These are phyloP conservation scores for Magallana gigas DNA, from an alignment of 1,140 invertebrate species.

Conservation along the genomic window DNA sequence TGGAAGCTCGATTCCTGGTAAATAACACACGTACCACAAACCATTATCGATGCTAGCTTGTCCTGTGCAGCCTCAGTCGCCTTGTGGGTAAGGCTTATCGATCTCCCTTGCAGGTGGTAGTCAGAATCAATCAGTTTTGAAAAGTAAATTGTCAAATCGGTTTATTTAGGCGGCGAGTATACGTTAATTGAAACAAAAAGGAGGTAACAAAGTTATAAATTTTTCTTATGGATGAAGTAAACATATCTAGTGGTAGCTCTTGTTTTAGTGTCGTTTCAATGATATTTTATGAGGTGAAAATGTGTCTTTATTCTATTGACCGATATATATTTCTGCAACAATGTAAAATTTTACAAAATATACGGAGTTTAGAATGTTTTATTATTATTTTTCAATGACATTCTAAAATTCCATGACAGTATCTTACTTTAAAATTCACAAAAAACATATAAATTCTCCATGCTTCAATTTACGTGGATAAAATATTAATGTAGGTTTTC, in stretches of 20 bases:
- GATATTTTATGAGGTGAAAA: background rate
- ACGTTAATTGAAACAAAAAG: background rate
- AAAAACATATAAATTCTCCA: no score
- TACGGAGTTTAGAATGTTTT: no score
- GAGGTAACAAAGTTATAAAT: background rate
- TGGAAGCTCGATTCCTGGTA: background rate
- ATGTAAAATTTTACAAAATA: no score
- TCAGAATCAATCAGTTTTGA: constrained; percentile 13
- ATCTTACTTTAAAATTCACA: no score
- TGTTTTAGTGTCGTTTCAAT: background rate
- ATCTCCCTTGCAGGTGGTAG: constrained; percentile 24
- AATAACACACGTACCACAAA: background rate
- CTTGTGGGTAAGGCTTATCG: background rate
- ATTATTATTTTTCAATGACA: no score
- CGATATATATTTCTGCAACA: no score
- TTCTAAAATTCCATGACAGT: no score
- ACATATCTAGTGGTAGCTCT: background rate
- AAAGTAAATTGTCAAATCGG: constrained; percentile 8
- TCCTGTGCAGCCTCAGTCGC: background rate
- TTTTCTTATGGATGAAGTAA: background rate
- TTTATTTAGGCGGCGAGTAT: background rate
- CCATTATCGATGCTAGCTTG: background rate
- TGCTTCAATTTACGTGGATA: no score
- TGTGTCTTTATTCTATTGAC: no score
- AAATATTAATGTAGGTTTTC: no score